These are phyloP conservation scores for Leucopsar rothschildi DNA, from an alignment of 2,113 vertebrate genomes.

Conservation along the genomic window DNA sequence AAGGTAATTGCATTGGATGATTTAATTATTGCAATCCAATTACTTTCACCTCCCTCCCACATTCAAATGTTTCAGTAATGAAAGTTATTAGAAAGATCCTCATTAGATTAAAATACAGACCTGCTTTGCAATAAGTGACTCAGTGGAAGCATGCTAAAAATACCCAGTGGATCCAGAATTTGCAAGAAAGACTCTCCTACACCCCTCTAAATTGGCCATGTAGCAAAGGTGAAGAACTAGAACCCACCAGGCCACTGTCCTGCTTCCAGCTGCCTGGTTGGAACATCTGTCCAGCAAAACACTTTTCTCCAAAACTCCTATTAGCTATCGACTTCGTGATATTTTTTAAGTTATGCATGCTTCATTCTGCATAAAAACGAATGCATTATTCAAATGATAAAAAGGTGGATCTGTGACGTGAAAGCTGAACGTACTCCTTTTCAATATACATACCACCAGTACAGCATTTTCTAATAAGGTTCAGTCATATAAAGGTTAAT, in stretches of 20 bases:
- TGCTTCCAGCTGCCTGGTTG: not conserved
- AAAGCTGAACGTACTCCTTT: not conserved
- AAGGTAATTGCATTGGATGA: constrained; percentile 9
- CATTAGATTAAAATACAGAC: not conserved
- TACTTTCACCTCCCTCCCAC: constrained; percentile 19
- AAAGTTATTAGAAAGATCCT: constrained; percentile 18
- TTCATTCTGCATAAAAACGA: not conserved
- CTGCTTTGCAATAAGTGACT: not conserved
- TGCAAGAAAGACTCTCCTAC: not conserved
- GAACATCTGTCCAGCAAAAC: not conserved
- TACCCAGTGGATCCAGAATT: not conserved
- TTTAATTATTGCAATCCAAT: constrained; percentile 46
- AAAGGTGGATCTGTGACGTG: not conserved
- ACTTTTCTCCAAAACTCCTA: not conserved
- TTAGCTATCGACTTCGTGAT: not conserved
- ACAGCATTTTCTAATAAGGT: not conserved
- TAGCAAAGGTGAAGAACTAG: not conserved
- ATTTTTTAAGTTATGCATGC: not conserved
- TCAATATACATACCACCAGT: not conserved
- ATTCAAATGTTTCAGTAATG: constrained; percentile 20
- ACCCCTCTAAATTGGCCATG: not conserved
- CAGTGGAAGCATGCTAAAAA: not conserved
- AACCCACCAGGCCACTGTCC: not conserved
- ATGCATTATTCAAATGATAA: not conserved
- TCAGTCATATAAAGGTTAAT: not conserved